These are phyloP conservation scores for Otus sunia DNA, from an alignment of 2,113 vertebrate genomes.

Conservation along the genomic window DNA sequence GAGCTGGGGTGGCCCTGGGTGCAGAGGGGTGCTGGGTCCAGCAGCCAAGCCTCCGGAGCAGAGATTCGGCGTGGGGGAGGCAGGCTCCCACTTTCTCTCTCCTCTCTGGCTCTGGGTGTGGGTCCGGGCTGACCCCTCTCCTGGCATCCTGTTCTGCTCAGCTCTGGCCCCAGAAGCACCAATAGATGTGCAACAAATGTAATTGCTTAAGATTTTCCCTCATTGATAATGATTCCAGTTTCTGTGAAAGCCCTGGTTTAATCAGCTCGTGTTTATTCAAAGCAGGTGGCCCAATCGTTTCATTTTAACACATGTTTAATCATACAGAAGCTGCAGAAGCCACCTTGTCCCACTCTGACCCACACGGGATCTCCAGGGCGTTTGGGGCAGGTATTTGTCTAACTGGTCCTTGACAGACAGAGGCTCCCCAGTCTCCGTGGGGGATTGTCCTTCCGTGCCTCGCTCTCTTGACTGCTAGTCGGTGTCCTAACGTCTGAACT, in stretches of 20 bases:
- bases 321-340: neutral
- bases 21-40: neutral
- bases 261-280: neutral
- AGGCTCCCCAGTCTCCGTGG: rapidly evolving
- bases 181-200: neutral
- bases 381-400: neutral
- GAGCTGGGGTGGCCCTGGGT: too few species aligned
- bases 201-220: neutral
- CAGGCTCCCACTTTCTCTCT: neutral
- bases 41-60: neutral
- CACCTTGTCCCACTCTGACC: neutral
- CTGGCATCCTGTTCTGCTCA: neutral
- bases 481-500: neutral
- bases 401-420: too few species aligned
- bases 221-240: neutral
- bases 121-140: neutral
- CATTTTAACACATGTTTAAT: neutral
- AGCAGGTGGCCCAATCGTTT: neutral
- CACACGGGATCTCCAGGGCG: rapidly evolving
- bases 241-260: neutral
- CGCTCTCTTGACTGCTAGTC: rapidly evolving
- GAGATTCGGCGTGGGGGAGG: too few species aligned
- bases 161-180: neutral
- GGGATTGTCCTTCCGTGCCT: rapidly evolving
- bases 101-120: neutral